Evolutionary conservation across 2,797 vertebrate genomes (phyloP), one percentile per base, ranked within the genome.

Genomic region (Oophaga sylvatica): DNA sequence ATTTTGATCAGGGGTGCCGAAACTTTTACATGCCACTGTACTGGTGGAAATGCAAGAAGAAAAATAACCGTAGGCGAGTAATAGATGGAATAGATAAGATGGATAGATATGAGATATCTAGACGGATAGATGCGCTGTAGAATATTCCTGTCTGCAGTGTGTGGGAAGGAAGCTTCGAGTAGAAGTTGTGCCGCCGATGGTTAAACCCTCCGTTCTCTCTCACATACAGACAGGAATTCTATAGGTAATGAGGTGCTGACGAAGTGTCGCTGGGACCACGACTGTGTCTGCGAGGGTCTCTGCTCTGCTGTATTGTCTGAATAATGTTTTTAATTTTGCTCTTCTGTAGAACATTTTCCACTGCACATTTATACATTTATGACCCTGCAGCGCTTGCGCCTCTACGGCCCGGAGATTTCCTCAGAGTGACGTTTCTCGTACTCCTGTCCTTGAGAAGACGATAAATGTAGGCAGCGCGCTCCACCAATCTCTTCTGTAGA

Each of bases 171-270:
- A 15, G 13, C 1, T 59, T 59, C 57, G 13, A 15, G 57, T 8
- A 7, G 9, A 73, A 31, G 16, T 41, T 35, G 41, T 12, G 2
- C 71, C 45, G 41, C 10, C 41, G 45, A 2, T 45, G 22, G 76
- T 80, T 80, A 62, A 80, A 45, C 41, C 5, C 5, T 20, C 29
- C 63, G 63, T 63, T 22, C 35, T 41, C 35, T 41, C 35, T 41
- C 35, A 80, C 5, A 60, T 59, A 17, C 16, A 57, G 7, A 6
- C 10, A 35, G 29, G 59, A 11, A 22, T 20, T 75, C 2, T 75
- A 48, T 75, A 80, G 77, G 10, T 16, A 26, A 80, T 45, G 78
- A 80, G 20, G 78, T 80, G 78, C 41, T 80, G 57, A 80, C 63
- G 78, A 80, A 19, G 78, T 63, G 78, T 20, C 16, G 62, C 31